Percentiles rank a stretch among this genome's conserved stretches.
Conservation (phyloP, 2,113 vertebrate species). For the Chloroceryle aenea region DNA sequence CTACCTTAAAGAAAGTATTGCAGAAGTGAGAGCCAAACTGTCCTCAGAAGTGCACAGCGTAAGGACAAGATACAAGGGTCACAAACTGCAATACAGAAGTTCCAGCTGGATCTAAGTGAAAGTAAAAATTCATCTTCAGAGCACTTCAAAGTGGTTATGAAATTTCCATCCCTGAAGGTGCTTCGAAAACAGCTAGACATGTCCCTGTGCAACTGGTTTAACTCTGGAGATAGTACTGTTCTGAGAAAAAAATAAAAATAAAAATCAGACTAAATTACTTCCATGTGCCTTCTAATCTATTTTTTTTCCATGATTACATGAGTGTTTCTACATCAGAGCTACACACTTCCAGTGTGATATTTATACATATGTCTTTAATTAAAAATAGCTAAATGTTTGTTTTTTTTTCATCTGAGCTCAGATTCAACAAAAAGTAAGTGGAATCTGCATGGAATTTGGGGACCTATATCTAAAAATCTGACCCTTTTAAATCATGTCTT, state of each 20-base stretch:
- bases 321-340: not conserved
- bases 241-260: not conserved
- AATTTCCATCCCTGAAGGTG: not conserved
- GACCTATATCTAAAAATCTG: not conserved
- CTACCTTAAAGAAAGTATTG: not conserved
- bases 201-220: not conserved
- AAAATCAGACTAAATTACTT: not conserved
- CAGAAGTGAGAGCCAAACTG: not conserved
- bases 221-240: not conserved
- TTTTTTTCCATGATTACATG: not conserved
- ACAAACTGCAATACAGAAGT: not conserved
- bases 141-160: not conserved
- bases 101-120: not conserved
- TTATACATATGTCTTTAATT: accelerated
- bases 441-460: not conserved
- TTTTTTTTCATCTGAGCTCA: not conserved
- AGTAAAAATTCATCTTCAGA: not conserved
- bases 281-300: not conserved
- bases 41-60: not conserved
- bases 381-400: not conserved
- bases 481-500: not conserved
- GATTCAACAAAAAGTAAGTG: not conserved
- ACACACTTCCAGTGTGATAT: not conserved
- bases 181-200: not conserved
- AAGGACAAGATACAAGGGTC: not conserved